Base-by-base conservation (phyloP, 1,140 invertebrate species). In the Cyphomyrmex costatus region DNA sequence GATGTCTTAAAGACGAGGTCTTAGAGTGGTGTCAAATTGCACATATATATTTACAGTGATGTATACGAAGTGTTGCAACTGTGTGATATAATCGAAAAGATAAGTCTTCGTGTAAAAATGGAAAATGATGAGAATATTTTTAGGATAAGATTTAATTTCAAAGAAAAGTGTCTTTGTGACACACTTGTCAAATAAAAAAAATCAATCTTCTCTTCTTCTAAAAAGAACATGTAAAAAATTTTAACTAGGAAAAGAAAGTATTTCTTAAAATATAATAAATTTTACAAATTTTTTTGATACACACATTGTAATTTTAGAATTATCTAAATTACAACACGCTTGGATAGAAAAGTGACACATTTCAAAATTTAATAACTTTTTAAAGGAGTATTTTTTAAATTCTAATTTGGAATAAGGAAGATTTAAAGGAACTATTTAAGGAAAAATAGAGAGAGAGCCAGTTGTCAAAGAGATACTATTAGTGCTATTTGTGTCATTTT, bases 1-100 rank as follows among this genome's bases (percentile, higher is more conserved):
- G 19, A 46, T 60, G 42, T 12, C 76, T 49, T 66, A 19, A 79
- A 4, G 76, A 42, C 27, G 60, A 66, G 19, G 27, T 61, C 30
- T n/a, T 16, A 49, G 58, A 27, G n/a, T 49, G 42, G 24, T 14
- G 60, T n/a, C 33, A 65, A 79, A 68, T 79, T 66, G 42, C 46
- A 46, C 30, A n/a, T 36, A 78, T 51, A 8, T 65, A 65, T 7
- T 6, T 49, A 24, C 24, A 51, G 24, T 61, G 42, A 33, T 51
- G 46, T 46, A 10, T 51, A 68, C n/a, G 5, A 10, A 7, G 46
- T 33, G 12, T 16, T 33, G 27, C 10, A 46, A 77, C 10, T 27
- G 56, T 21, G 19, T 10, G 19, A 46, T 14, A 10, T 53, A n/a
- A 73, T 10, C 10, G 27, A 21, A 79, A 63, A 46, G 36, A 51